Conservation (phyloP, 2,113 vertebrate species). For the Rostratula benghalensis region DNA sequence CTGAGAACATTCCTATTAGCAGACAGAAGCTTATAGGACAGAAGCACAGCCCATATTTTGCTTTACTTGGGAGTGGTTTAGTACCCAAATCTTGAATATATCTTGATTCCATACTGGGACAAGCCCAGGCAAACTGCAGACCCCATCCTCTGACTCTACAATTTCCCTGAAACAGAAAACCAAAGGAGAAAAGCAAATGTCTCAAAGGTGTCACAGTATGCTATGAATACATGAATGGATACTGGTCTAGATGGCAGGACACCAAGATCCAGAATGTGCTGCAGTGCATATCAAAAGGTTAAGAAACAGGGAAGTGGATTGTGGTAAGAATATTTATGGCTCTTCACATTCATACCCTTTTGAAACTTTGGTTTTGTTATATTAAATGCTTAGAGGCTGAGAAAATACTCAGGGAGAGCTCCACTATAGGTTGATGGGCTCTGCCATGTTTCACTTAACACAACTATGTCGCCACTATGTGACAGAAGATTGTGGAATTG, state of each 20-base stretch:
- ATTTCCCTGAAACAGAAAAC: not conserved
- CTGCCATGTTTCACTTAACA: not conserved
- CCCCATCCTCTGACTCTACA: not conserved
- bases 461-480: not conserved
- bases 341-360: not conserved
- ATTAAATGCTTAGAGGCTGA: not conserved
- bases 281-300: not conserved
- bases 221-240: not conserved
- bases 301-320: not conserved
- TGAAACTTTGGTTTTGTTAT: not conserved
- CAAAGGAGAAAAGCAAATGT: not conserved
- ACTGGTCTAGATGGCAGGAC: not conserved
- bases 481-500: not conserved
- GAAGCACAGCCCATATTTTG: not conserved
- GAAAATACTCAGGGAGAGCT: not conserved
- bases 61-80: not conserved
- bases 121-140: not conserved
- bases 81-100: not conserved
- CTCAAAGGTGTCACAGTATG: not conserved
- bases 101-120: not conserved
- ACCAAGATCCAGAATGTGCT: not conserved
- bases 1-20: not conserved
- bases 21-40: not conserved
- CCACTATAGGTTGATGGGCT: not conserved
- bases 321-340: not conserved